phyloP scores from a whole-genome alignment of 2,888 invertebrate species.

The Melanophora roralis region DNA sequence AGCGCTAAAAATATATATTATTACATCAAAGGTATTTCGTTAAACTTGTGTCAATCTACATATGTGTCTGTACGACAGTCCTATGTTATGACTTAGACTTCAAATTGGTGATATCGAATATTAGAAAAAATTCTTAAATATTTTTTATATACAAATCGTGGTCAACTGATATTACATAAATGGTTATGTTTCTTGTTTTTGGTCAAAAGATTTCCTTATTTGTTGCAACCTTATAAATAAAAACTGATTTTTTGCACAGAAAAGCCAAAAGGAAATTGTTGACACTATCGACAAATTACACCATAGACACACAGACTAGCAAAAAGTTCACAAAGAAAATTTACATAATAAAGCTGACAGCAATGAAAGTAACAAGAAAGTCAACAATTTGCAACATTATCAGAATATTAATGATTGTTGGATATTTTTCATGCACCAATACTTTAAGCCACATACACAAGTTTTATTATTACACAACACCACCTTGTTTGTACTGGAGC shows the following conservation, averaged over 20 bases:
- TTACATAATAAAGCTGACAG: constrained; percentile 49
- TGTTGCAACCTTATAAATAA: too few relatives aligned
- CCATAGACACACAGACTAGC: constrained; percentile 4
- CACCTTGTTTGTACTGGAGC: neutral
- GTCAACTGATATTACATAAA: too few relatives aligned
- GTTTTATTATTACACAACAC: neutral
- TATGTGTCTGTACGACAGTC: too few relatives aligned
- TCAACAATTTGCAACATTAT: constrained; percentile 5
- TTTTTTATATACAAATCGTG: too few relatives aligned
- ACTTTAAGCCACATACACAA: neutral
- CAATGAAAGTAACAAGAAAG: constrained; percentile 5
- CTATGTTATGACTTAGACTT: too few relatives aligned
- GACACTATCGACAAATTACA: constrained; percentile 54
- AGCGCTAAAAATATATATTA: too few relatives aligned
- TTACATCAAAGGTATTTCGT: too few relatives aligned
- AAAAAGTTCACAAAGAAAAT: neutral
- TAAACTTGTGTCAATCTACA: too few relatives aligned
- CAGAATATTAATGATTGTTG: constrained; percentile 46
- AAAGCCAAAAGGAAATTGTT: constrained; percentile 23
- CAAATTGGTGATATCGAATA: too few relatives aligned
- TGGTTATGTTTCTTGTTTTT: too few relatives aligned
- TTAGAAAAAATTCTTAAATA: too few relatives aligned
- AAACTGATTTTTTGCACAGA: neutral
- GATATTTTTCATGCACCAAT: neutral
- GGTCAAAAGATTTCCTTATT: too few relatives aligned